These are phyloP conservation scores for Diarsia dahlii DNA, from an alignment of 2,888 invertebrate species.

Conservation along the genomic window DNA sequence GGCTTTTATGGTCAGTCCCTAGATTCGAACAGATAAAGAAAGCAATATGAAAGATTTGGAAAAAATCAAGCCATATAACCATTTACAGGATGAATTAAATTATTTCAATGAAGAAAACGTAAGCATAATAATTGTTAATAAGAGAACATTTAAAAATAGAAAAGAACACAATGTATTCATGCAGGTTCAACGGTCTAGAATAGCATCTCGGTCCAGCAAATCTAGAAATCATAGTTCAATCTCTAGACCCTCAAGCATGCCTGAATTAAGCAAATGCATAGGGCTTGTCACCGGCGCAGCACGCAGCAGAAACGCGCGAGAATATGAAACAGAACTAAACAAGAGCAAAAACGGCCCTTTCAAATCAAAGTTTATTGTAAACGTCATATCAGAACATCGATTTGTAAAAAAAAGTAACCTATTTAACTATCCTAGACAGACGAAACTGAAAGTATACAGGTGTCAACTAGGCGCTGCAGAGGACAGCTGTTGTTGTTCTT, in stretches of 20 bases:
- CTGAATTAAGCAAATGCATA: conserved; percentile 31
- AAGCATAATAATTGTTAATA: conserved; percentile 48
- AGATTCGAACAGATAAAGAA: not conserved
- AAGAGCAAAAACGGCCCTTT: conserved; percentile 13
- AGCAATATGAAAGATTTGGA: conserved; percentile 23
- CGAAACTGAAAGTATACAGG: conserved; percentile 48
- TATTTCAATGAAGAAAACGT: conserved; percentile 35
- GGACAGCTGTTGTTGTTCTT: conserved; percentile 63
- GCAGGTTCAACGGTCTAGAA: conserved; percentile 2
- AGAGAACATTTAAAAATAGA: conserved; percentile 27
- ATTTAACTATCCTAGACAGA: conserved; percentile 20
- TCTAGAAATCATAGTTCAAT: not conserved
- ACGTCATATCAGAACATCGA: conserved; percentile 42
- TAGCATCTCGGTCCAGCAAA: conserved; percentile 15
- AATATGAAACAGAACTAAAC: not conserved
- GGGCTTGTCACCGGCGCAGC: not conserved
- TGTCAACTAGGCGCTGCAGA: conserved; percentile 25
- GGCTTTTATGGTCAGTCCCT: not conserved
- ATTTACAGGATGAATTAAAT: conserved; percentile 6
- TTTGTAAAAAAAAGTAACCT: conserved; percentile 10
- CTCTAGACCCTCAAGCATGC: conserved; percentile 39
- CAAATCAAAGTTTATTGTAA: conserved; percentile 35
- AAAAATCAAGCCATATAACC: not conserved
- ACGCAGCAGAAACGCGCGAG: conserved; percentile 9
- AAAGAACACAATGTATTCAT: conserved; percentile 32